Base-by-base conservation (phyloP, 2,888 invertebrate genomes). In the Meteorus cinctellus region DNA sequence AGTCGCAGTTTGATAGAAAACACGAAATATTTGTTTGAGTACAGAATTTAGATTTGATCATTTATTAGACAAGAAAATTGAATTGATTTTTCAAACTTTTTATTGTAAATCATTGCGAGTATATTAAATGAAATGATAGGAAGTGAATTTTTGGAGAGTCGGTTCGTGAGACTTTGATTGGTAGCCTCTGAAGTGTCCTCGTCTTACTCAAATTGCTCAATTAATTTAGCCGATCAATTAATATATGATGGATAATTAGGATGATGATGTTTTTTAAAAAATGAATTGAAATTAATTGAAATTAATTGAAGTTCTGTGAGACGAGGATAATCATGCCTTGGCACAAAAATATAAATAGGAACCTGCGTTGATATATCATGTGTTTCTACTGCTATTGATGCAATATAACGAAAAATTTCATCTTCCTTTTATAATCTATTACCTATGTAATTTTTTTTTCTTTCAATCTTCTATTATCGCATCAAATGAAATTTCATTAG, bases 401-500 rank as follows among this genome's bases (percentile, higher is more conserved):
- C 55, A 19, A 55, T 24, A 55, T 55, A 6, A 19, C n/a, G 8
- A 24, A n/a, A 55, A 55, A 8, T 73, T 60, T 67, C 62, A 62
- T 74, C 27, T 48, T 36, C 48, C 65, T 67, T 66, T 63, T 71
- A 45, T 29, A 16, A 41, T 48, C 68, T 48, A 45, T 68, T 31
- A 68, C 27, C 5, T 24, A 68, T 48, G 27, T 68, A 27, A n/a
- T 36, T n/a, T 65, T 41, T 41, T 63, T 34, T 63, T 63, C 4
- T 34, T 34, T 34, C 16, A 16, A 63, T 63, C 62, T 62, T 31
- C 24, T 2, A 16, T 29, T 34, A 63, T 63, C 34, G 63, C 63
- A 34, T 63, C 77, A 75, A 76, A 62, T 78, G 73, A 76, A 76
- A n/a, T 48, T 16, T 48, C 3, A 48, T 75, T 74, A 77, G 77